A percentile compares a stretch with the other conserved stretches of the same genome.
Conservation (phyloP, 2,113 vertebrate species). For the Hystrix cristata region DNA sequence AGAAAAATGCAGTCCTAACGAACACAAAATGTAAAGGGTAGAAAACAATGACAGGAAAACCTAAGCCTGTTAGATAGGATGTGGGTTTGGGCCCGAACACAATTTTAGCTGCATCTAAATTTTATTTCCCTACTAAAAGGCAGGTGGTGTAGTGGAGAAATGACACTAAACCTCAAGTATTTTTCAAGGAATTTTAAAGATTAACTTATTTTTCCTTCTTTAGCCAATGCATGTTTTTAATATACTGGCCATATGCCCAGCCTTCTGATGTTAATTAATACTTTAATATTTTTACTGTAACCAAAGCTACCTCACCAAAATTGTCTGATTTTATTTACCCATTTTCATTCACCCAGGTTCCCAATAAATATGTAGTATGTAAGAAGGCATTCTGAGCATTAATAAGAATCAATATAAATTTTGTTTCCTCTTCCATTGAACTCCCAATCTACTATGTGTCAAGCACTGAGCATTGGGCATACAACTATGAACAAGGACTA, state of each 20-base stretch:
- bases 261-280: background rate
- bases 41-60: slow-evolving; percentile 72
- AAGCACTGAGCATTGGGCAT: background rate
- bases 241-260: background rate
- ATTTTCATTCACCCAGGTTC: slow-evolving; percentile 46
- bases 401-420: slow-evolving; percentile 34
- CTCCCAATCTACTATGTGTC: background rate
- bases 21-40: slow-evolving; percentile 60
- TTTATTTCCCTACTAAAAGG: slow-evolving; percentile 49
- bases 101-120: slow-evolving; percentile 67
- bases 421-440: slow-evolving; percentile 26
- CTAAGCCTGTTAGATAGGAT: slow-evolving; percentile 53
- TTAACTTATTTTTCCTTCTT: slow-evolving; percentile 4
- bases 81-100: slow-evolving; percentile 58
- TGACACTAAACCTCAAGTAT: slow-evolving; percentile 5
- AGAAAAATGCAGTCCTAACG: slow-evolving; percentile 26
- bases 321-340: slow-evolving; percentile 32
- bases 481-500: background rate
- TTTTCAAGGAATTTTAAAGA: slow-evolving; percentile 54
- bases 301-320: background rate
- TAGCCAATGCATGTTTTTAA: slow-evolving; percentile 11
- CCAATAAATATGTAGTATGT: slow-evolving; percentile 30
- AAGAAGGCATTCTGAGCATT: slow-evolving; percentile 37
- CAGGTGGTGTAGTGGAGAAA: background rate
- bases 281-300: slow-evolving; percentile 9